Conservation (phyloP, 2,113 vertebrate genomes). For the Grammomys surdaster region DNA sequence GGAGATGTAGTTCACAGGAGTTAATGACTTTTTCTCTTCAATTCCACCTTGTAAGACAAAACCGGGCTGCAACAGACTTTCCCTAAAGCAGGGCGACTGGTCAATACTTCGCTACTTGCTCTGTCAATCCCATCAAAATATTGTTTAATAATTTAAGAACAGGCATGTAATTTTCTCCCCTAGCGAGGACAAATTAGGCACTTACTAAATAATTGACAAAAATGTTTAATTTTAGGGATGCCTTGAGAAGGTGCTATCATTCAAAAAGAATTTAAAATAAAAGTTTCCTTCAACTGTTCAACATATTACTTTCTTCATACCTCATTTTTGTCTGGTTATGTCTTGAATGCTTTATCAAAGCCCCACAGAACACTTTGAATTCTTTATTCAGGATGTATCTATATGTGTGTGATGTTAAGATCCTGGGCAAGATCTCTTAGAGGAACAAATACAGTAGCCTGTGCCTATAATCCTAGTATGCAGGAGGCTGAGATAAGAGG, state of each 20-base stretch:
- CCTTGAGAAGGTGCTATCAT: conserved; percentile 77
- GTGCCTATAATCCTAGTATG: background rate
- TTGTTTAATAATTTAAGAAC: conserved; percentile 89
- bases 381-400: background rate
- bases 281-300: conserved; percentile 76
- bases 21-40: conserved; percentile 87
- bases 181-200: conserved; percentile 87
- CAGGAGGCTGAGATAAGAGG: background rate
- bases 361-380: background rate
- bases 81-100: conserved; percentile 75
- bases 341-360: background rate
- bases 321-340: background rate
- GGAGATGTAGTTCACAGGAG: conserved; percentile 81
- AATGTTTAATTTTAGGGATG: conserved; percentile 87
- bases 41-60: conserved; percentile 85
- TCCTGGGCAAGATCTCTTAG: background rate
- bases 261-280: conserved; percentile 80
- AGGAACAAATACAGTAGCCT: background rate
- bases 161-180: conserved; percentile 86
- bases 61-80: conserved; percentile 73
- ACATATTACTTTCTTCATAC: background rate
- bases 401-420: background rate
- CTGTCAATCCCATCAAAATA: conserved; percentile 87
- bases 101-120: conserved; percentile 86
- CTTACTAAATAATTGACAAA: conserved; percentile 89